Evolutionary conservation across 1,140 invertebrate genomes (phyloP).

Genomic region (Mya arenaria): DNA sequence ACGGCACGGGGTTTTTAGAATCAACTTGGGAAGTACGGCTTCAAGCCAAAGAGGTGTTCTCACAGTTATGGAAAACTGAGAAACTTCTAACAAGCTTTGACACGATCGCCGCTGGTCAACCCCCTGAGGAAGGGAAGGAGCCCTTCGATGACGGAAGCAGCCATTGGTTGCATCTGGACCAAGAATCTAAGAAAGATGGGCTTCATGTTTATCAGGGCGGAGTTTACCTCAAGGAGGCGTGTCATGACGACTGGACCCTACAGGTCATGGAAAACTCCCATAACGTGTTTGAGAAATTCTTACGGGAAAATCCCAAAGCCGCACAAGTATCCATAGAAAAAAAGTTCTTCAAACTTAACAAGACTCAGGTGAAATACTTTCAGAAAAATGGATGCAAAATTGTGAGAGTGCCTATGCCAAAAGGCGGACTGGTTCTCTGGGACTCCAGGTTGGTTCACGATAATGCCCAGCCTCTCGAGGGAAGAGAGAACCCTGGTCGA

Average conservation of each 20-base stretch:
- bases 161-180: constrained; percentile 71
- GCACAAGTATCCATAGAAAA: constrained; percentile 43
- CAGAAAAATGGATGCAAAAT: constrained; percentile 56
- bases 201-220: constrained; percentile 72
- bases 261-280: constrained; percentile 64
- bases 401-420: constrained; percentile 67
- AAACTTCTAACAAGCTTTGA: constrained; percentile 63
- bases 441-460: constrained; percentile 72
- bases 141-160: constrained; percentile 39
- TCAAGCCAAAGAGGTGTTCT: constrained; percentile 60
- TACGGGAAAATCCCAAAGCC: constrained; percentile 51
- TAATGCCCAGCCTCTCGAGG: constrained; percentile 58
- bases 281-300: constrained; percentile 61
- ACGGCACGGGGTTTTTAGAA: constrained; percentile 54
- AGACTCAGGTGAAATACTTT: constrained; percentile 18
- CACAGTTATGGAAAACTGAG: constrained; percentile 61
- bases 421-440: constrained; percentile 74
- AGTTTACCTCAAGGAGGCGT: constrained; percentile 66
- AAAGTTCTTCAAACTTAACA: constrained; percentile 49
- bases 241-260: constrained; percentile 64
- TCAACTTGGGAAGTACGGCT: constrained; percentile 57
- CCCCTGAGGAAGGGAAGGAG: constrained; percentile 53
- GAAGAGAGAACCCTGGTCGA: constrained; percentile 60
- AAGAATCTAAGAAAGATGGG: constrained; percentile 56
- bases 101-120: constrained; percentile 59